Evolutionary conservation across 2,888 invertebrate species (phyloP).

Genomic region (Platycheirus rosarum): DNA sequence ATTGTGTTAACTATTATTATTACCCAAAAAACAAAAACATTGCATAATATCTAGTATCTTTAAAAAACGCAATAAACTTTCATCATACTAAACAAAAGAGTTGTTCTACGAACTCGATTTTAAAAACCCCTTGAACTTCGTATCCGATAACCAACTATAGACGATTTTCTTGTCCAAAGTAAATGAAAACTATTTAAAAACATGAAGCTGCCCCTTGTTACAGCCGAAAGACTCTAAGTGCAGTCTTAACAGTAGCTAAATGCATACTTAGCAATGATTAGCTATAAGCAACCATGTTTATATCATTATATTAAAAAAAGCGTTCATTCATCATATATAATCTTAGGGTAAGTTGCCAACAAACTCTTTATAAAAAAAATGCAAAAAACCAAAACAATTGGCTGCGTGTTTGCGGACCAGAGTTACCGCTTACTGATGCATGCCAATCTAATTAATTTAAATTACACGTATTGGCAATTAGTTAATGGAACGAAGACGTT

Average conservation of each 20-base stretch:
- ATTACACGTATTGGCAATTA: conserved; percentile 62
- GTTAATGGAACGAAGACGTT: conserved; percentile 39
- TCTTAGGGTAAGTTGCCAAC: conserved; percentile 44
- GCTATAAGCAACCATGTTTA: conserved; percentile 24
- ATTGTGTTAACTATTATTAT: too few relatives aligned
- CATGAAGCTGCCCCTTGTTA: too few relatives aligned
- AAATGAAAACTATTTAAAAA: too few relatives aligned
- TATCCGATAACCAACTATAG: too few relatives aligned
- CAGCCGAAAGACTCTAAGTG: too few relatives aligned
- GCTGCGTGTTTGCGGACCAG: conserved; percentile 55
- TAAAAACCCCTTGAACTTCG: not conserved
- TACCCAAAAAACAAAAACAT: too few relatives aligned
- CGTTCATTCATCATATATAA: not conserved
- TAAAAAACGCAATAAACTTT: too few relatives aligned
- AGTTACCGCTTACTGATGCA: conserved; percentile 70
- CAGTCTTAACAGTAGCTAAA: not conserved
- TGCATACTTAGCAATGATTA: conserved; percentile 3
- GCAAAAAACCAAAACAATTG: conserved; percentile 52
- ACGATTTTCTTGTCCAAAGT: too few relatives aligned
- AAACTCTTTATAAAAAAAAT: conserved; percentile 22
- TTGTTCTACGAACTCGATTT: conserved; percentile 1
- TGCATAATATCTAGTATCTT: too few relatives aligned
- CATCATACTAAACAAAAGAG: conserved; percentile 5
- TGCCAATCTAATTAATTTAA: conserved; percentile 66
- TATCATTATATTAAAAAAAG: conserved; percentile 24